Base-by-base conservation (phyloP, 1,140 invertebrate species). In the Aphelenchoides avenae region DNA sequence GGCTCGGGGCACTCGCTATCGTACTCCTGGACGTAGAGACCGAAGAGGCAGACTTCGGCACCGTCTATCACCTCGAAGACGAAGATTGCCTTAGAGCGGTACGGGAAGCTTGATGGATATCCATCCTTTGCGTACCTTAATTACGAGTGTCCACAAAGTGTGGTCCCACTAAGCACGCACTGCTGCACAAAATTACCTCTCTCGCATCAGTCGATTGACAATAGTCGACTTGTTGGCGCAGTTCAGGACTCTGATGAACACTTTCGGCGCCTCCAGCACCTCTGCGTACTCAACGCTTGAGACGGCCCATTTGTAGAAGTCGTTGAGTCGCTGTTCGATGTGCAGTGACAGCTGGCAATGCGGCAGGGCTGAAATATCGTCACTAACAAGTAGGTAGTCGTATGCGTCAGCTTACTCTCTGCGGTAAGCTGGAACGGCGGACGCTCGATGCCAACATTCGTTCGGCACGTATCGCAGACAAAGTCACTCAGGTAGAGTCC, bases 21-120 rank as follows among this genome's bases (percentile, higher is more conserved):
- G 78, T 99, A 99, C 80, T 99, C 95, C 81, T 99, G 93, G 1
- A 99, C 95, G 79, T 99, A 94, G 90, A 99, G 97, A 52, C 94
- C 95, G 80, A 99, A 99, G 83, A 99, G 98, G 80, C 94, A 99
- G 2, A 98, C 91, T 81, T 99, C 95, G 5, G 86, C 86, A 24
- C 93, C 93, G 76, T 98, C 92, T 29, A 98, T 88, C 72, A 98
- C 91, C 80, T 99, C 92, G 82, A 98, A 99, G 50, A 94, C 95
- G 82, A 99, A 99, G 48, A 99, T 82, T 2, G 95, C 93, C 82
- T 99, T 99, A 22, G 94, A 91, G 59, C 91, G 82, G 78, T 94
- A 99, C 1, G 93, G 92, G 81, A 97, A 98, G 70, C 89, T 87
- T n/a, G 87, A 84, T 43, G 85, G 83, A 80, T 97, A 85, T 66